These are phyloP conservation scores for Cosmorhoe ocellata DNA, from an alignment of 2,888 invertebrate genomes.

Conservation along the genomic window DNA sequence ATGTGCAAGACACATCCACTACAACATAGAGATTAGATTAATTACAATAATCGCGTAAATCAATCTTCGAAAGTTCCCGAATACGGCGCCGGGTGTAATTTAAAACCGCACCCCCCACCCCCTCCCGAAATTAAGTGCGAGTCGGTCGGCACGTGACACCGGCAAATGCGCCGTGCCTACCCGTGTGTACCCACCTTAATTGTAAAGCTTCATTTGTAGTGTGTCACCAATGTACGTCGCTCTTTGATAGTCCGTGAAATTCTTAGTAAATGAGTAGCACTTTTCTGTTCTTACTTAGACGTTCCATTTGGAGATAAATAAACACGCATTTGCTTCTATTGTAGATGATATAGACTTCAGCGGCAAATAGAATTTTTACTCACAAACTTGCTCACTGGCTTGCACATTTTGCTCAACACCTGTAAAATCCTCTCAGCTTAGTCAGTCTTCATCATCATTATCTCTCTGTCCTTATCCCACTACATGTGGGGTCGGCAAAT, in stretches of 20 bases:
- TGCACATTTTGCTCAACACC: no score
- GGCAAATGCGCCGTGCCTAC: conserved; percentile 74
- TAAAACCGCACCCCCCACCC: conserved; percentile 68
- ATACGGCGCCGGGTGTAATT: conserved; percentile 65
- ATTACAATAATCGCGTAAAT: conserved; percentile 25
- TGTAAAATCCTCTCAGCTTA: no score
- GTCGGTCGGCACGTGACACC: conserved; percentile 75
- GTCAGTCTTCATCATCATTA: no score
- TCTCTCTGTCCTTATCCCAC: no score
- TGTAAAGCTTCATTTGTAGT: conserved; percentile 72
- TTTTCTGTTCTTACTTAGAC: no score
- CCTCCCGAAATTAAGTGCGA: conserved; percentile 76
- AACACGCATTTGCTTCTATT: no score
- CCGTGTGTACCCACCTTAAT: conserved; percentile 72
- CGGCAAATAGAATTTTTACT: no score
- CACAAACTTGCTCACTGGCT: no score
- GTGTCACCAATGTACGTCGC: conserved; percentile 37
- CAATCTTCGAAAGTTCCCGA: conserved; percentile 28
- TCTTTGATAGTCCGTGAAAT: conserved; percentile 32
- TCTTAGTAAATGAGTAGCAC: conserved; percentile 1
- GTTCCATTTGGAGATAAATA: no score
- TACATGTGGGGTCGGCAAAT: no score
- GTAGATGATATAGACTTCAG: no score
- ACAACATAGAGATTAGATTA: conserved; percentile 14
- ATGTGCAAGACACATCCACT: background rate